Evolutionary conservation across 1,140 invertebrate genomes (phyloP).

Genomic region (Bacillus rossius): DNA sequence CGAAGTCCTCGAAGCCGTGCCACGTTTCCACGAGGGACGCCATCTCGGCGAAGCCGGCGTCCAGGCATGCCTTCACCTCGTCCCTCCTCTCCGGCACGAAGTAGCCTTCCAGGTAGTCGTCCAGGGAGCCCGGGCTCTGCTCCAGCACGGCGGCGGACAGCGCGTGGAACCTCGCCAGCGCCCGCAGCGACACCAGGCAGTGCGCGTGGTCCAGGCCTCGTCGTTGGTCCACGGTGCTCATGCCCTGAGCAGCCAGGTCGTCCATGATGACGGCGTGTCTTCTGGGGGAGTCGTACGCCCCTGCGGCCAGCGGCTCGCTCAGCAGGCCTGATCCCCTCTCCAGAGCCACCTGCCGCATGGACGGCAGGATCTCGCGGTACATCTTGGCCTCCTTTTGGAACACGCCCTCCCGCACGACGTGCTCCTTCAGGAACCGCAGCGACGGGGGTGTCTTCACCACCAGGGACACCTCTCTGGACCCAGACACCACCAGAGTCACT

Average conservation of each 20-base stretch:
- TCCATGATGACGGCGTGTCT: slow-evolving; percentile 2
- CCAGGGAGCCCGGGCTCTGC: background rate
- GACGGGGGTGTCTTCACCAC: background rate
- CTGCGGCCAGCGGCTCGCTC: background rate
- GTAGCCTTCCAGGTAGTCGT: background rate
- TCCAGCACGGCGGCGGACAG: slow-evolving; percentile 7
- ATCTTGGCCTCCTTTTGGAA: background rate
- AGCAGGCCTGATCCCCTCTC: background rate
- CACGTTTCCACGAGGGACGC: background rate
- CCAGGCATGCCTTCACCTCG: background rate
- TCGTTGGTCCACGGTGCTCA: slow-evolving; percentile 13
- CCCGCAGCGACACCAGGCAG: slow-evolving; percentile 4
- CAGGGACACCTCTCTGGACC: background rate
- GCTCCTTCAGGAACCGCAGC: background rate
- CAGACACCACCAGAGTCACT: background rate
- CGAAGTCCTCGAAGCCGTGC: slow-evolving; percentile 2
- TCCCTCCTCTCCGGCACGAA: background rate
- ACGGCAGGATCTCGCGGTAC: background rate
- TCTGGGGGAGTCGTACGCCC: background rate
- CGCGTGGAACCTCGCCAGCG: slow-evolving; percentile 21
- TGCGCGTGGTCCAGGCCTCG: slow-evolving; percentile 18
- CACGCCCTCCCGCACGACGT: background rate
- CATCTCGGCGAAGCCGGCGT: background rate
- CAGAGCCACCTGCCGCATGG: background rate
- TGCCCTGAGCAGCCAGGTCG: slow-evolving; percentile 15